Conservation (phyloP, 1,140 invertebrate species). For the Zaprionus lachaisei region DNA sequence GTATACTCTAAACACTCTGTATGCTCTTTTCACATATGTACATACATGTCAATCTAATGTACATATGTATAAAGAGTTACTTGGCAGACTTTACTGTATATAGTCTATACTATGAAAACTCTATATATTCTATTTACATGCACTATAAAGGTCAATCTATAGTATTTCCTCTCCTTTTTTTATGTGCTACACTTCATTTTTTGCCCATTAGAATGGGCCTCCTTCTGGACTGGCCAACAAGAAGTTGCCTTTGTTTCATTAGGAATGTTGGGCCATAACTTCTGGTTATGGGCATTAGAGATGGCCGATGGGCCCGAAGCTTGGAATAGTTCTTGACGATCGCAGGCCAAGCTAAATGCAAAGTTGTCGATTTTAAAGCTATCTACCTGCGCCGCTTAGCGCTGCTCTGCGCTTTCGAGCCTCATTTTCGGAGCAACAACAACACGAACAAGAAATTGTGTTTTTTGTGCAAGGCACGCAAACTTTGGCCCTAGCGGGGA, state of each 20-base stretch:
- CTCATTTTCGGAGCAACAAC: slow-evolving; percentile 22
- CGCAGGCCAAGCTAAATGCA: slow-evolving; percentile 7
- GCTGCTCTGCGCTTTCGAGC: too few relatives aligned
- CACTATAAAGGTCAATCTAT: too few relatives aligned
- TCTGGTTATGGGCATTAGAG: slow-evolving; percentile 11
- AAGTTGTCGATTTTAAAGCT: slow-evolving; percentile 17
- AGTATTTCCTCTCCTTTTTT: neutral
- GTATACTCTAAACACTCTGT: too few relatives aligned
- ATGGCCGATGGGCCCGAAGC: neutral
- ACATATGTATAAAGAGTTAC: too few relatives aligned
- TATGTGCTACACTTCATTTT: neutral
- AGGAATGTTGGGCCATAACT: slow-evolving; percentile 34
- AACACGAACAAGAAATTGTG: slow-evolving; percentile 54
- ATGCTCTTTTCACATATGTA: too few relatives aligned
- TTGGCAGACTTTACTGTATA: too few relatives aligned
- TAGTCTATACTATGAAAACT: too few relatives aligned
- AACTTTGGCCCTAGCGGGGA: slow-evolving; percentile 68
- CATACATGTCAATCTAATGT: too few relatives aligned
- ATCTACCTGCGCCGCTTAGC: slow-evolving; percentile 28
- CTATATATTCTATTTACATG: too few relatives aligned
- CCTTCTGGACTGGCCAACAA: neutral
- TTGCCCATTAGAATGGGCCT: neutral
- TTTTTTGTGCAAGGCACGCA: slow-evolving; percentile 71
- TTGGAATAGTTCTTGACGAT: neutral
- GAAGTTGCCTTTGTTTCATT: neutral